These are phyloP conservation scores for Dromaius novaehollandiae DNA, from an alignment of 2,113 vertebrate genomes.

Conservation along the genomic window DNA sequence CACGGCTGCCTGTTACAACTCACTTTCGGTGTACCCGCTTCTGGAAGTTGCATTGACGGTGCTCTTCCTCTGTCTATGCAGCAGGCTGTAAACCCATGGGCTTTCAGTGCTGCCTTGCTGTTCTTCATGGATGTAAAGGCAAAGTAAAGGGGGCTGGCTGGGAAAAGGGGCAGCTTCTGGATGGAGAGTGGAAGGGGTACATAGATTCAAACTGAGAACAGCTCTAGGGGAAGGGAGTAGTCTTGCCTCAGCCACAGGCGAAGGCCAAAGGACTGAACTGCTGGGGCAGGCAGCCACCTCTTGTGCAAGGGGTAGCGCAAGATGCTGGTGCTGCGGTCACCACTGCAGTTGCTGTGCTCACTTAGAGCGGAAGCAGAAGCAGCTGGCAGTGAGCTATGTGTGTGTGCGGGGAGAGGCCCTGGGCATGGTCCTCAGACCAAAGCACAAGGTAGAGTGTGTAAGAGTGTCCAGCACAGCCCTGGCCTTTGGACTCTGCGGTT, in stretches of 20 bases:
- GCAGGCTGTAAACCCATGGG: no score
- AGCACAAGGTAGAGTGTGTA: background rate
- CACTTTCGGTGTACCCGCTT: no score
- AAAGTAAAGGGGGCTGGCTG: no score
- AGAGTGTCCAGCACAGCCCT: background rate
- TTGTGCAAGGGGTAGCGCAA: background rate
- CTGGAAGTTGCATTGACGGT: no score
- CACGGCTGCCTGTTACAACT: no score
- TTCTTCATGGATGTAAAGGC: no score
- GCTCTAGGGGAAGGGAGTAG: no score
- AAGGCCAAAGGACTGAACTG: background rate
- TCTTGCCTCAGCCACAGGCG: background rate
- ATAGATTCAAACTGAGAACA: no score
- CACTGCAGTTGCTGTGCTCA: background rate
- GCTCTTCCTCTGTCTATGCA: no score
- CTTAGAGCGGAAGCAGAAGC: background rate
- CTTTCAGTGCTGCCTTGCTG: no score
- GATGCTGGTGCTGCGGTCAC: background rate
- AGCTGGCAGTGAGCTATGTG: rapidly evolving
- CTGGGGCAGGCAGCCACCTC: background rate
- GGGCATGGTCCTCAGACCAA: background rate
- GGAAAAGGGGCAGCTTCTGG: no score
- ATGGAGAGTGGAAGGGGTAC: no score
- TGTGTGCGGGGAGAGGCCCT: rapidly evolving
- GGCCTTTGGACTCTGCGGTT: background rate